Base-by-base conservation (phyloP, 2,888 invertebrate genomes). In the Sphaerophoria rueppellii region DNA sequence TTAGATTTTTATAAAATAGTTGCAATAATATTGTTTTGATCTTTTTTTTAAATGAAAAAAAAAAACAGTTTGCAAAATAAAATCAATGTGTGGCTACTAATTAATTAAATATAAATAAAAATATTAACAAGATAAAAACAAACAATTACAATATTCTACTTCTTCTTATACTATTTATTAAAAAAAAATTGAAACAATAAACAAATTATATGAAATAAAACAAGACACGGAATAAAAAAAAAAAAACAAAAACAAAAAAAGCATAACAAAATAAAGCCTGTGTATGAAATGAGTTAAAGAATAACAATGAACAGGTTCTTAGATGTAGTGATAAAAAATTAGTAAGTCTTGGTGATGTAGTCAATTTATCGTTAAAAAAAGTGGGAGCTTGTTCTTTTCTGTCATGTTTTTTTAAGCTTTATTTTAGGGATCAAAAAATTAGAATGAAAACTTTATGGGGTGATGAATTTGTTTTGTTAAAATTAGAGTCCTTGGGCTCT, bases 1-100 rank as follows among this genome's bases (percentile, higher is more conserved):
- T 78, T 48, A 65, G 12, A 34, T 78, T 78, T 24, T 24, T 78
- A 78, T 78, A 82, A 82, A 82, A 78, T 70, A 63, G 73, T 78
- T 63, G 48, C 69, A 77, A 78, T 73, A 70, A 54, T 70, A 80
- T 54, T 24, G 24, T 24, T 24, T 11, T 43, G 9, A 43, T 43
- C 40, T 43, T 61, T 35, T 48, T n/a, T n/a, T n/a, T n/a, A n/a
- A 60, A 60, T 72, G 73, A 52, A 78, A 65, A 60, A 72, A 40
- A 73, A 67, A 77, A 67, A 40, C 24, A 40, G 40, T 40, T 24
- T 4, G 9, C 9, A 9, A 11, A 43, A 43, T 43, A 43, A 43
- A 11, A 43, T 11, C 12, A 43, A 69, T 79, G 69, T 63, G 43
- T 48, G 73, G 55, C 63, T 35, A 77, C 60, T 5, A 73, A 70